Conservation (phyloP, 2,888 invertebrate genomes). For the Yponomeuta cagnagella region DNA sequence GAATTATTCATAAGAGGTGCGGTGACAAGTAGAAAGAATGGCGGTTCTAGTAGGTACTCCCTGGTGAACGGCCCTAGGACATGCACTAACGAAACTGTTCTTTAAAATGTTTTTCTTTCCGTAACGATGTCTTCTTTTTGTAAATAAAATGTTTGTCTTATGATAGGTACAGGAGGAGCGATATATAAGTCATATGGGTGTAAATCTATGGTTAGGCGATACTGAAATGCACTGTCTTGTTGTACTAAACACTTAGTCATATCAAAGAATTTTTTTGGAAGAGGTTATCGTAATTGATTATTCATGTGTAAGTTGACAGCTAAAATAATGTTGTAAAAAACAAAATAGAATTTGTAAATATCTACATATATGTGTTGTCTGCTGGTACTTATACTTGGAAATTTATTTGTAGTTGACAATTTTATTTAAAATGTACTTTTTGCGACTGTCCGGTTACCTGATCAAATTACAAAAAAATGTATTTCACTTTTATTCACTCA, state of each 20-base stretch:
- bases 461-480: conserved; percentile 31
- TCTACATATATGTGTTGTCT: too few species aligned
- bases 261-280: background rate
- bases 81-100: conserved; percentile 86
- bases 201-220: background rate
- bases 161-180: background rate
- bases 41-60: conserved; percentile 85
- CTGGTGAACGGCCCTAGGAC: conserved; percentile 88
- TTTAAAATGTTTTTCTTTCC: background rate
- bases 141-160: background rate
- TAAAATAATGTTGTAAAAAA: too few species aligned
- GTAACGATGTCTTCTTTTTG: background rate
- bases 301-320: too few species aligned
- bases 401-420: background rate
- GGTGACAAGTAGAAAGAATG: conserved; percentile 78
- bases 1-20: conserved; percentile 83
- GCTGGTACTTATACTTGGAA: background rate
- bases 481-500: conserved; percentile 31
- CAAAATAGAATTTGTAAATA: too few species aligned
- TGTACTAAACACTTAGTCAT: background rate
- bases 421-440: conserved; percentile 36
- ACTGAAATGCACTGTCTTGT: background rate
- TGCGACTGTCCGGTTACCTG: conserved; percentile 43
- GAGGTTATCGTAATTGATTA: too few species aligned
- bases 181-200: background rate